Conservation (phyloP, 2,888 invertebrate genomes). For the Neoitamus cyanurus region DNA sequence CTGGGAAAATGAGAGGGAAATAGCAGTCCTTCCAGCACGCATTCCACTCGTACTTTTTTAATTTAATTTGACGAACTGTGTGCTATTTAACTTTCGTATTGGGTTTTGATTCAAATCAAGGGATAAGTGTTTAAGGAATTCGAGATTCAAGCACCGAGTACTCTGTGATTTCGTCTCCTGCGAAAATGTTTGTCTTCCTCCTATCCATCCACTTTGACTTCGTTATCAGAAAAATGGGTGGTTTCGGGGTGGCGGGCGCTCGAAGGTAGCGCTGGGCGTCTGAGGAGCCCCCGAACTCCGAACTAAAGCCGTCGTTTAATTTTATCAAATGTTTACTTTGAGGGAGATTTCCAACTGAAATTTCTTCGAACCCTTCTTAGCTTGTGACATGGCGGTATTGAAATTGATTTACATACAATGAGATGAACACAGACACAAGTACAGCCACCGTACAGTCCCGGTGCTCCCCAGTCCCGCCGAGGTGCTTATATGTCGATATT, state of each 20-base stretch:
- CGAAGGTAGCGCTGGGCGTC: neutral
- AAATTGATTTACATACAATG: conserved; percentile 44
- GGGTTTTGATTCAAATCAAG: conserved; percentile 52
- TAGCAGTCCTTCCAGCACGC: neutral
- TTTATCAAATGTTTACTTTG: conserved; percentile 51
- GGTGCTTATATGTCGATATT: conserved; percentile 26
- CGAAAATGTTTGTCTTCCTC: conserved; percentile 49
- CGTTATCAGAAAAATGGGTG: conserved; percentile 45
- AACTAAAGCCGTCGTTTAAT: conserved; percentile 48
- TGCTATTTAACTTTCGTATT: conserved; percentile 51
- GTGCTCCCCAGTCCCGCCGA: neutral
- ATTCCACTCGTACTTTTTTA: conserved; percentile 43
- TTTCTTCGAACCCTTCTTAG: conserved; percentile 42
- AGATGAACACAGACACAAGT: neutral
- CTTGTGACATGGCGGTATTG: conserved; percentile 43
- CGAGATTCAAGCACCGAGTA: conserved; percentile 31
- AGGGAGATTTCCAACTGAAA: conserved; percentile 45
- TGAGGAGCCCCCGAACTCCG: conserved; percentile 15
- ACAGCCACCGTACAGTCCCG: neutral
- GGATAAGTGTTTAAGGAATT: conserved; percentile 52
- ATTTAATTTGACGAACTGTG: conserved; percentile 51
- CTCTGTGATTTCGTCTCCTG: conserved; percentile 49
- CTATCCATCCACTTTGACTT: conserved; percentile 43
- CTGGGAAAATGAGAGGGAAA: conserved; percentile 2
- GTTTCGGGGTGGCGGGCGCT: neutral